Evolutionary conservation across 2,113 vertebrate species (phyloP).

Genomic region (Climacteris rufus): DNA sequence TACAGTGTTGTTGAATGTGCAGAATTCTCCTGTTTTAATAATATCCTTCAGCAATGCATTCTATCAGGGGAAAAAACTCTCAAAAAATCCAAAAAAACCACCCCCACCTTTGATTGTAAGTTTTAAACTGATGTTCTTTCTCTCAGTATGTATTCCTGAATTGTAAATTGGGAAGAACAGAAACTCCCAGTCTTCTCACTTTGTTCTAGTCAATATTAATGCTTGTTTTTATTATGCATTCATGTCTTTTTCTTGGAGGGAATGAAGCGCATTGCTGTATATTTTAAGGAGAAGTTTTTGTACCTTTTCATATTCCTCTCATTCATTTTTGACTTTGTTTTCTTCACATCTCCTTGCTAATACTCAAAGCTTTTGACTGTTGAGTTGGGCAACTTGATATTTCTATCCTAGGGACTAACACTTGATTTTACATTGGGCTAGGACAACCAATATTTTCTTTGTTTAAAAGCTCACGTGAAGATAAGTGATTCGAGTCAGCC

Average conservation of each 20-base stretch:
- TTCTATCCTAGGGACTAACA: neutral
- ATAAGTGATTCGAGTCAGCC: neutral
- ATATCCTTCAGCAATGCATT: neutral
- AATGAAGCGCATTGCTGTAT: neutral
- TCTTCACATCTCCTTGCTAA: neutral
- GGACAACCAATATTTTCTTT: neutral
- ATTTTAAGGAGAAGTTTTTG: neutral
- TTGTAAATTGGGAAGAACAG: neutral
- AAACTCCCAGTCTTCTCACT: neutral
- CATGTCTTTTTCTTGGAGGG: neutral
- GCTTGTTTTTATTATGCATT: neutral
- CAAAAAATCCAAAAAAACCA: neutral
- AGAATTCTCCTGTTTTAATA: neutral
- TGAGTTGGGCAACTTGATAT: neutral
- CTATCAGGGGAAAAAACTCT: neutral
- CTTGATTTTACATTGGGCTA: neutral
- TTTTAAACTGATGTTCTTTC: neutral
- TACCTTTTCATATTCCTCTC: neutral
- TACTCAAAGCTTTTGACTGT: neutral
- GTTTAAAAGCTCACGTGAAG: neutral
- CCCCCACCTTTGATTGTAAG: neutral
- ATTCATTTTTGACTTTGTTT: neutral
- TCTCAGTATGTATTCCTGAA: neutral
- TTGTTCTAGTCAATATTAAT: neutral
- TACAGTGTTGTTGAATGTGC: neutral